These are phyloP conservation scores for Halcyon badia DNA, from an alignment of 2,797 vertebrate genomes.

Conservation along the genomic window DNA sequence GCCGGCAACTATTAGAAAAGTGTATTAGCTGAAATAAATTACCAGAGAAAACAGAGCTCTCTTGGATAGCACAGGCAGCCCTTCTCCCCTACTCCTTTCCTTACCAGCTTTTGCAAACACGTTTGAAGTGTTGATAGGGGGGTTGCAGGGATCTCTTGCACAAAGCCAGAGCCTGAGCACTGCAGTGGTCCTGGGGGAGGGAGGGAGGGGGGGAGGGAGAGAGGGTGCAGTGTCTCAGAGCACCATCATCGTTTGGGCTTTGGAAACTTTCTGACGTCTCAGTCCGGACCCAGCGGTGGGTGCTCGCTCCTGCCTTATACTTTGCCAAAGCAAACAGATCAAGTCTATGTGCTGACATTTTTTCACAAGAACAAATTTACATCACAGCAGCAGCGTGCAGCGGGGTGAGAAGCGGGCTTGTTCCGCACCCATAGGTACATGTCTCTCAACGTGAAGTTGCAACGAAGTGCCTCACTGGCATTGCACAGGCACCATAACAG, in stretches of 20 bases:
- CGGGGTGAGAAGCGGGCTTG: conserved; percentile 21
- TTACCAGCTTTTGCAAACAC: not conserved
- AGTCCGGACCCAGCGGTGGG: not conserved
- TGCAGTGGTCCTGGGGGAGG: not conserved
- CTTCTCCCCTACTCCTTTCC: conserved; percentile 19
- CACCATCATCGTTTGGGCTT: accelerated
- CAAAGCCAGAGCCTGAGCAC: not conserved
- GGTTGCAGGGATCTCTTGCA: not conserved
- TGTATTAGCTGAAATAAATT: conserved; percentile 73
- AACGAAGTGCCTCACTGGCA: conserved; percentile 2
- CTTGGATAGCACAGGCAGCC: not conserved
- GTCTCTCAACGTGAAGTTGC: not conserved
- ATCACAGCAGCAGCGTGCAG: not conserved
- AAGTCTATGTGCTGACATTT: not conserved
- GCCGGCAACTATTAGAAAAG: conserved; percentile 62
- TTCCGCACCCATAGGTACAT: conserved; percentile 37
- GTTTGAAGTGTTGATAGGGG: not conserved
- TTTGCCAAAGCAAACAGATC: conserved; percentile 25
- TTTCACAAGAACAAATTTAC: conserved; percentile 58
- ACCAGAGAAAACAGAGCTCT: conserved; percentile 69
- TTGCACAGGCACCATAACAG: not conserved
- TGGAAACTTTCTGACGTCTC: not conserved
- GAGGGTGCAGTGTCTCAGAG: not conserved
- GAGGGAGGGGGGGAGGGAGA: not conserved
- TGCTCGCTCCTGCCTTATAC: not conserved